A percentile compares a stretch with the other conserved stretches of the same genome.
Conservation (phyloP, 1,140 invertebrate genomes). For the Thaumetopoea pityocampa region DNA sequence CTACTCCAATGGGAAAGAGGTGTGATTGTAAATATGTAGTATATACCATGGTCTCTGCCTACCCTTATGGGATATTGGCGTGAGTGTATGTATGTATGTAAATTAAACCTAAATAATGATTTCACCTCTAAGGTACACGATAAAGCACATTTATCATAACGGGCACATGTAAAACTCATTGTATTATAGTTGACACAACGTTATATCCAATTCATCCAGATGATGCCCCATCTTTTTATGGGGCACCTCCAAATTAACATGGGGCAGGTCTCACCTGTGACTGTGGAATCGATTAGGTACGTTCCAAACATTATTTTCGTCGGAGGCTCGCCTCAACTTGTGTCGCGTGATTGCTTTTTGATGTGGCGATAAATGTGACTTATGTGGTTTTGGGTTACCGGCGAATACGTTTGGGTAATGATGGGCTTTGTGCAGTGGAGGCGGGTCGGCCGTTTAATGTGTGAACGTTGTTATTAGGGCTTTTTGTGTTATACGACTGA, state of each 20-base stretch:
- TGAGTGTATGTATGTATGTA: too few relatives aligned
- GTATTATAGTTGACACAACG: constrained; percentile 29
- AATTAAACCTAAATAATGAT: too few relatives aligned
- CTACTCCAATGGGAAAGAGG: too few relatives aligned
- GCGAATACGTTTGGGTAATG: constrained; percentile 60
- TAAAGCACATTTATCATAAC: too few relatives aligned
- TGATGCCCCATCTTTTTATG: constrained; percentile 26
- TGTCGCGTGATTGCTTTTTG: constrained; percentile 72
- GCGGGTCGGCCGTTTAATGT: constrained; percentile 58
- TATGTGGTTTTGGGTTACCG: constrained; percentile 62
- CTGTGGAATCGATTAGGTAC: constrained; percentile 53
- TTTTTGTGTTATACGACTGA: too few relatives aligned
- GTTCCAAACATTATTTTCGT: constrained; percentile 48
- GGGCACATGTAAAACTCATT: too few relatives aligned
- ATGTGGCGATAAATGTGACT: constrained; percentile 72
- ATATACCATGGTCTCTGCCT: too few relatives aligned
- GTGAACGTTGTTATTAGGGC: constrained; percentile 64
- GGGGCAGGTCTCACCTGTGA: constrained; percentile 38
- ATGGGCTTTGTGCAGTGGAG: constrained; percentile 59
- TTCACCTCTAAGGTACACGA: too few relatives aligned
- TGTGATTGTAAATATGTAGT: too few relatives aligned
- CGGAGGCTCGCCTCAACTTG: constrained; percentile 45
- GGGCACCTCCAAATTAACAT: constrained; percentile 35
- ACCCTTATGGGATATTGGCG: too few relatives aligned
- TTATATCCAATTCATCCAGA: constrained; percentile 20